Evolutionary conservation across 2,888 invertebrate species (phyloP).

Genomic region (Amiota minor): DNA sequence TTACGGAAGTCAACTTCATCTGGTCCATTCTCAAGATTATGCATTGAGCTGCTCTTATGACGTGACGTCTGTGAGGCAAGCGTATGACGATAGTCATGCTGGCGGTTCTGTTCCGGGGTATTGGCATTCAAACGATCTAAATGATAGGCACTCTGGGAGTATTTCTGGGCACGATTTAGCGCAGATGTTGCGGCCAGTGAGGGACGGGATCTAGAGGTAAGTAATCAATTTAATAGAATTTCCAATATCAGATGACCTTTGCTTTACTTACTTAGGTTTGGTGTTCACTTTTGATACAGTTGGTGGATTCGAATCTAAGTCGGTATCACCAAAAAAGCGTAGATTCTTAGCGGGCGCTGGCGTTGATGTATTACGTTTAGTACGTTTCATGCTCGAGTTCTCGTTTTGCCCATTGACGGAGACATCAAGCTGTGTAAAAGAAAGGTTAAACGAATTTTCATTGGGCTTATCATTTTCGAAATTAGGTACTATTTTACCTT

Average conservation of each 20-base stretch:
- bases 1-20: slow-evolving; percentile 71
- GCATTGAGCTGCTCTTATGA: slow-evolving; percentile 69
- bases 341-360: slow-evolving; percentile 77
- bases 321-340: slow-evolving; percentile 89
- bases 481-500: slow-evolving; percentile 52
- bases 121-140: slow-evolving; percentile 64
- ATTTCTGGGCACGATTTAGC: slow-evolving; percentile 66
- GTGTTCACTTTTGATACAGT: slow-evolving; percentile 73
- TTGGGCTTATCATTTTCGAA: slow-evolving; percentile 40
- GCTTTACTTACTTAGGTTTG: slow-evolving; percentile 62
- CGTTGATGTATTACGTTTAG: slow-evolving; percentile 56
- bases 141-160: slow-evolving; percentile 72
- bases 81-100: slow-evolving; percentile 60
- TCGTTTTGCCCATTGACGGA: slow-evolving; percentile 61
- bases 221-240: background rate
- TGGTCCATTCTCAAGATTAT: slow-evolving; percentile 68
- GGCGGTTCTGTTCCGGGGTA: slow-evolving; percentile 48
- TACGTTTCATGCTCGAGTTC: slow-evolving; percentile 65
- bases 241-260: background rate
- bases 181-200: slow-evolving; percentile 48
- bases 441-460: background rate
- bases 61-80: slow-evolving; percentile 48
- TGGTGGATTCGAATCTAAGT: slow-evolving; percentile 81
- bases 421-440: slow-evolving; percentile 54
- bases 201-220: slow-evolving; percentile 59